Conservation (phyloP, 2,797 vertebrate genomes). For the Hypotaenidia philippensis region DNA sequence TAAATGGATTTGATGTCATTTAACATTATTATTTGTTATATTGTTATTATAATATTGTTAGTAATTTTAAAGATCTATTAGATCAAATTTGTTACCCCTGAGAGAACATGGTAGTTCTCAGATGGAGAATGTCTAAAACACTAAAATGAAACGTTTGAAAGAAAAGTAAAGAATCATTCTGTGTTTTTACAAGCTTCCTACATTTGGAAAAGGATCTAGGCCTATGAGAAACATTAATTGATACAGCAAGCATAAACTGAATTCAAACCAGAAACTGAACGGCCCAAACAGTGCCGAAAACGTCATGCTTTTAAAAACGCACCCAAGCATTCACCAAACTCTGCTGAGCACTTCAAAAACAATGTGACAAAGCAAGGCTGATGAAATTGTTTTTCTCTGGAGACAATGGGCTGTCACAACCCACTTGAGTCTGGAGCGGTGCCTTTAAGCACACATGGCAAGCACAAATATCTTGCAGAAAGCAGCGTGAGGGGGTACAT, state of each 20-base stretch:
- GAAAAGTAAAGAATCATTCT: not conserved
- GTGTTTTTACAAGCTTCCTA: not conserved
- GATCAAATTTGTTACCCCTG: not conserved
- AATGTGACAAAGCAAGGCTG: slow-evolving; percentile 10
- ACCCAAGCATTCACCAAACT: not conserved
- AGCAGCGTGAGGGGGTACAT: rapidly evolving
- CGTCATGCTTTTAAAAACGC: not conserved
- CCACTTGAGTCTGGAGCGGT: not conserved
- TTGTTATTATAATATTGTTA: too few relatives aligned
- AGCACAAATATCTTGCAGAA: not conserved
- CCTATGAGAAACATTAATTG: not conserved
- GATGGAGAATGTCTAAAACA: not conserved
- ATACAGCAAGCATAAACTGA: not conserved
- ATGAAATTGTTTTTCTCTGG: slow-evolving; percentile 34
- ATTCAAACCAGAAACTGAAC: not conserved
- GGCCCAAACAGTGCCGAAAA: not conserved
- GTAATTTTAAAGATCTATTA: not conserved
- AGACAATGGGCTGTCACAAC: slow-evolving; percentile 16
- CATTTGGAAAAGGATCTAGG: not conserved
- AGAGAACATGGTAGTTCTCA: not conserved
- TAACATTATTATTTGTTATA: too few relatives aligned
- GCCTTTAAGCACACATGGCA: not conserved
- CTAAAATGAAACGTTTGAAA: not conserved
- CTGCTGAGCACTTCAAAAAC: not conserved
- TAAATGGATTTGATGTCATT: not conserved